phyloP scores from a whole-genome alignment of 2,113 vertebrate species.

The Mobula hypostoma region DNA sequence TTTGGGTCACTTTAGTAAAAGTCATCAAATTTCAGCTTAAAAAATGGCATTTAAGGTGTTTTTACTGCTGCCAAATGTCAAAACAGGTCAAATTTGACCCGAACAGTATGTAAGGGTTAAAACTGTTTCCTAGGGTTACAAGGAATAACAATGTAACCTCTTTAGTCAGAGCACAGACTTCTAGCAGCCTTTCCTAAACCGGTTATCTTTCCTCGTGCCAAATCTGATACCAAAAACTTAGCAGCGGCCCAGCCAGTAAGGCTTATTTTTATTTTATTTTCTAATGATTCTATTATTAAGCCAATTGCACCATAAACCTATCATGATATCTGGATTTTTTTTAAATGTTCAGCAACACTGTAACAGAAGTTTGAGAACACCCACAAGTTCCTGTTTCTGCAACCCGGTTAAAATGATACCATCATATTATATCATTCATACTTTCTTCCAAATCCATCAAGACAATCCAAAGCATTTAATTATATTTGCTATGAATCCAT shows the following conservation, averaged over 20 bases:
- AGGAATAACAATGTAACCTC: not conserved
- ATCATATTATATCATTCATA: not conserved
- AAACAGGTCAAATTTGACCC: too few species aligned
- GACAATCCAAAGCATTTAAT: not conserved
- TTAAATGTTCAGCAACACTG: not conserved
- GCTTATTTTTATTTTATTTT: not conserved
- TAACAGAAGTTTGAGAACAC: not conserved
- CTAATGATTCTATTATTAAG: not conserved
- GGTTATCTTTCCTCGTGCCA: not conserved
- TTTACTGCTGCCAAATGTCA: too few species aligned
- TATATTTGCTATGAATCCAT: not conserved
- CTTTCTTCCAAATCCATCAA: not conserved
- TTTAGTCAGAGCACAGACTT: not conserved
- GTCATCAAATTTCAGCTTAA: too few species aligned
- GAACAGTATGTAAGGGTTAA: too few species aligned
- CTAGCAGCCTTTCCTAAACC: not conserved
- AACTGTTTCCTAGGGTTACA: not conserved
- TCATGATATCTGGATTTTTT: not conserved
- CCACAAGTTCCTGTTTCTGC: not conserved
- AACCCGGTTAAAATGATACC: not conserved
- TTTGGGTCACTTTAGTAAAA: too few species aligned
- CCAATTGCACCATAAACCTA: not conserved
- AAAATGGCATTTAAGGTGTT: too few species aligned
- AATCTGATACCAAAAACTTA: not conserved
- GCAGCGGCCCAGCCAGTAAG: not conserved